A percentile compares a stretch with the other conserved stretches of the same genome.
phyloP scores from a whole-genome alignment of 2,797 vertebrate species.

The Zenarchopterus dispar region DNA sequence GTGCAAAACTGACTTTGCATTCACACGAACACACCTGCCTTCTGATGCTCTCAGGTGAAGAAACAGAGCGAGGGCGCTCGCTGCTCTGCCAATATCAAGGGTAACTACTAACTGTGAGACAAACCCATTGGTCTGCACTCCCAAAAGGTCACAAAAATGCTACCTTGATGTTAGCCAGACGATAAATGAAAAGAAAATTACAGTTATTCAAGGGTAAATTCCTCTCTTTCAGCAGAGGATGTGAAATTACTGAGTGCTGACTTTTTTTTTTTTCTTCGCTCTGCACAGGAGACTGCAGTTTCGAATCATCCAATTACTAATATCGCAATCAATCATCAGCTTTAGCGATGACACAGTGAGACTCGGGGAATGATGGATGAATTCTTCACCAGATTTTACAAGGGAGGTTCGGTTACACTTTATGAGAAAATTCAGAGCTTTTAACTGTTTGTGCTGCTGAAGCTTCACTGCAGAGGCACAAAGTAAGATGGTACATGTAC shows the following conservation, averaged over 20 bases:
- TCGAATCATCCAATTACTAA: conserved; percentile 67
- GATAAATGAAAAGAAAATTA: conserved; percentile 66
- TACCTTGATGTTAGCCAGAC: conserved; percentile 48
- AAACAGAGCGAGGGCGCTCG: conserved; percentile 15
- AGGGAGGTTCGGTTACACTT: conserved; percentile 39
- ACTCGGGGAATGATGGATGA: conserved; percentile 65
- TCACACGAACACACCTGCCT: conserved; percentile 44
- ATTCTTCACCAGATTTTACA: conserved; percentile 53
- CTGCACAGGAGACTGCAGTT: conserved; percentile 35
- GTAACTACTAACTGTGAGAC: conserved; percentile 29
- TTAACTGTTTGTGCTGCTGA: conserved; percentile 5
- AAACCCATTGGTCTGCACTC: conserved; percentile 41
- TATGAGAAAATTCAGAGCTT: conserved; percentile 31
- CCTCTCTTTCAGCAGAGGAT: conserved; percentile 41
- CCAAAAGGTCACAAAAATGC: conserved; percentile 47
- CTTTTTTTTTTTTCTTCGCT: conserved; percentile 21
- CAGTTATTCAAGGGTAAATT: conserved; percentile 57
- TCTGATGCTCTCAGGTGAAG: conserved; percentile 33
- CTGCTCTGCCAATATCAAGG: conserved; percentile 34
- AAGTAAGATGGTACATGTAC: conserved; percentile 1
- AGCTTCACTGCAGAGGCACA: conserved; percentile 2
- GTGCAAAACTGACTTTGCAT: conserved; percentile 44
- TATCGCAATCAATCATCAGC: conserved; percentile 72
- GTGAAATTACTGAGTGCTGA: conserved; percentile 48
- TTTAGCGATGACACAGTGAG: conserved; percentile 58